Evolutionary conservation across 2,797 vertebrate species (phyloP), one percentile per base, ranked within the genome.

Genomic region (Eospalax fontanierii): DNA sequence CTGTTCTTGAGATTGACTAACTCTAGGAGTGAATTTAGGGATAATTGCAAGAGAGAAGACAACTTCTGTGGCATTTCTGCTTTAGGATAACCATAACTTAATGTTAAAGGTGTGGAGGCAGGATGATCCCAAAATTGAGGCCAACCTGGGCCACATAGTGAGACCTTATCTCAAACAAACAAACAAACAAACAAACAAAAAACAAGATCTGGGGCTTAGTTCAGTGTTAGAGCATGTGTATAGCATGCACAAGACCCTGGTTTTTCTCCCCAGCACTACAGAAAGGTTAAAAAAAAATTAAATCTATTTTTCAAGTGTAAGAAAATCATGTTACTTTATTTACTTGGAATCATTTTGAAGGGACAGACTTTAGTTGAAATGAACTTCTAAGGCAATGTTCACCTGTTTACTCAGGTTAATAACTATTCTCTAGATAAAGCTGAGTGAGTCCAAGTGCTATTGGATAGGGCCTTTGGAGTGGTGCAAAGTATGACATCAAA

Each of bases 271-370:
- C 7, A 26, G 22, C 59, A 50, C 22, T 66, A 28, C 38, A n/a
- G 46, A 50, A 88, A 50, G 22, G 33, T 46, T 50, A 88, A 74
- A 16, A 33, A 6, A 73, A 7, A 73, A 7, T 35, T 22, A 35
- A 61, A 74, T 71, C 6, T 43, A 14, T 33, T 65, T 75, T 74
- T 95, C 81, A 46, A 74, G 22, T 59, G 95, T 78, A 15, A 28
- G 78, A 46, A 95, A 18, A 85, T 84, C 35, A 79, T 70, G 6
- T 16, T 54, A 35, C 40, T 92, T 92, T 70, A 76, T 43, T 79
- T 89, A 50, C 43, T 90, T 91, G 65, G 71, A 95, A 73, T 92
- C 61, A n/a, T 76, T 95, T 89, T 84, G 50, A 81, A 92, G 73
- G 89, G 65, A 73, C 50, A 94, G 66, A 61, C 6, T 65, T 87